Conservation (phyloP, 2,888 invertebrate genomes). For the Urechis unicinctus region DNA sequence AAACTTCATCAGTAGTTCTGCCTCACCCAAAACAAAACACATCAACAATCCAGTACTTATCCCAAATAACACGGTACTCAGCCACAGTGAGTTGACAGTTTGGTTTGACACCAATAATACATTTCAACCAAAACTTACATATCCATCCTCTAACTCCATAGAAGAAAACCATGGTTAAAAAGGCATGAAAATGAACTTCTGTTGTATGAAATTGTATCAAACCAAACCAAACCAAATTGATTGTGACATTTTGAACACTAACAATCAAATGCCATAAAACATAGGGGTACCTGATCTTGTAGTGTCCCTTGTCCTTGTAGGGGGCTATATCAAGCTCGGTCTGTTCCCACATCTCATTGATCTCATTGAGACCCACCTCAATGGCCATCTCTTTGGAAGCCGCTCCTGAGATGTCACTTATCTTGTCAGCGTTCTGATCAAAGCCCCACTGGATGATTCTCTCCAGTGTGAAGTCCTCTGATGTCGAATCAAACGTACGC, state of each 20-base stretch:
- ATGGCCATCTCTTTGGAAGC: constrained; percentile 84
- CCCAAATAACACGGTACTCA: too few relatives aligned
- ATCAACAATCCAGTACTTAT: too few relatives aligned
- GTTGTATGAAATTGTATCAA: too few relatives aligned
- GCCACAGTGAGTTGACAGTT: too few relatives aligned
- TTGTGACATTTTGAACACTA: not conserved
- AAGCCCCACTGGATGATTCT: constrained; percentile 73
- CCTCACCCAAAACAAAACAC: too few relatives aligned
- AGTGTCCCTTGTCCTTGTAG: constrained; percentile 63
- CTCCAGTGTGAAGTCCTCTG: constrained; percentile 73
- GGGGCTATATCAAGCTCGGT: constrained; percentile 68
- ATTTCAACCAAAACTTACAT: too few relatives aligned
- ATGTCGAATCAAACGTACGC: constrained; percentile 71
- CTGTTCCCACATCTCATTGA: constrained; percentile 65
- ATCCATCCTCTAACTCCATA: too few relatives aligned
- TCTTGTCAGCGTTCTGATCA: constrained; percentile 75
- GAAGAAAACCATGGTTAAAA: too few relatives aligned
- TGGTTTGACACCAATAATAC: too few relatives aligned
- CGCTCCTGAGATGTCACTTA: constrained; percentile 76
- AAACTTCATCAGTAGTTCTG: constrained; percentile 66
- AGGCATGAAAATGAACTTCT: too few relatives aligned
- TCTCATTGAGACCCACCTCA: constrained; percentile 64
- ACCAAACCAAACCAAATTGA: too few relatives aligned
- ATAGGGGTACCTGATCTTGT: constrained; percentile 65
- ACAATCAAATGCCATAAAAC: too few relatives aligned